These are phyloP conservation scores for Alloscopus bannaensis DNA, from an alignment of 2,888 invertebrate genomes.

Conservation along the genomic window DNA sequence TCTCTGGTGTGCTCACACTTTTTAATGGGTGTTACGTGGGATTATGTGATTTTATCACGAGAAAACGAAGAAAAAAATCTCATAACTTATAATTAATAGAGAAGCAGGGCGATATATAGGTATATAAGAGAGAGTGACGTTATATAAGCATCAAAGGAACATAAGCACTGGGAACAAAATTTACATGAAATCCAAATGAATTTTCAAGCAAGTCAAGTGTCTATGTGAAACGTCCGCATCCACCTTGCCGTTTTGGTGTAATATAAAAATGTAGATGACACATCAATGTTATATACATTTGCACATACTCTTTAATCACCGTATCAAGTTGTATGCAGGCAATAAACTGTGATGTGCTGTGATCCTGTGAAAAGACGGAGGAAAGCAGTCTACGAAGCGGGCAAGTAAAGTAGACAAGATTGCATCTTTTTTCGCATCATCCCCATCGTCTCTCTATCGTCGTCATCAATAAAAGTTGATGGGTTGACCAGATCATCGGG, in stretches of 20 bases:
- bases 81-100: constrained; percentile 59
- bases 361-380: constrained; percentile 33
- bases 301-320: constrained; percentile 28
- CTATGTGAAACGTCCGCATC: neutral
- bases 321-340: constrained; percentile 28
- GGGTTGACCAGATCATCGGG: constrained; percentile 26
- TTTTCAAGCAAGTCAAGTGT: constrained; percentile 28
- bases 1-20: constrained; percentile 21
- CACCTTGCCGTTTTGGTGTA: neutral
- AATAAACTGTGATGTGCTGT: constrained; percentile 57
- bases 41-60: constrained; percentile 40
- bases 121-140: too few relatives aligned
- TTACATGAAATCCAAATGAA: constrained; percentile 28
- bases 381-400: constrained; percentile 13
- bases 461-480: constrained; percentile 58
- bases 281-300: too few relatives aligned
- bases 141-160: too few relatives aligned
- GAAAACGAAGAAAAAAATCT: constrained; percentile 36
- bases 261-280: too few relatives aligned
- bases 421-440: constrained; percentile 33
- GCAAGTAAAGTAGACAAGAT: too few relatives aligned
- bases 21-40: constrained; percentile 24
- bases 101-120: constrained; percentile 1
- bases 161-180: constrained; percentile 9
- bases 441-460: neutral